These are phyloP conservation scores for Pinctada fucata DNA, from an alignment of 2,888 invertebrate genomes.

Conservation along the genomic window DNA sequence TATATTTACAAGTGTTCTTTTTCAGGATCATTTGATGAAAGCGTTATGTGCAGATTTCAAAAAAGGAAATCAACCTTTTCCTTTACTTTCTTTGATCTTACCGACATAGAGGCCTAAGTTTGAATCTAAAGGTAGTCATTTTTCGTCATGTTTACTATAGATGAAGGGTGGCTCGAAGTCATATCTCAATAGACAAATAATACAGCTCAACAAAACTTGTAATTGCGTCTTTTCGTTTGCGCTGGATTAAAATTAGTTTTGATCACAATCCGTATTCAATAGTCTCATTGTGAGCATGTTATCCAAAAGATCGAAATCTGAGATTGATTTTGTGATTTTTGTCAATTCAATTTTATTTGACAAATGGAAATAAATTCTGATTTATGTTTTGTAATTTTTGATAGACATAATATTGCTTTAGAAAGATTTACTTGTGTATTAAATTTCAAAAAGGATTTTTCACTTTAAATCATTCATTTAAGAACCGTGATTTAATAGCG, in stretches of 20 bases:
- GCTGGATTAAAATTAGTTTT: neutral
- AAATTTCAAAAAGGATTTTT: neutral
- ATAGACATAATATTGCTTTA: constrained; percentile 2
- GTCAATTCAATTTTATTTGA: constrained; percentile 1
- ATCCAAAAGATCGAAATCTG: neutral
- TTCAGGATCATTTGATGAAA: neutral
- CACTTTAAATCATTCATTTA: neutral
- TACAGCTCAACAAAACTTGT: neutral
- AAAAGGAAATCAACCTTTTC: neutral
- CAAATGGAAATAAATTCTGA: neutral
- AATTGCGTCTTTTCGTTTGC: neutral
- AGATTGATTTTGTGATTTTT: constrained; percentile 4
- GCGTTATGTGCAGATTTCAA: neutral
- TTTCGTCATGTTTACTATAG: neutral
- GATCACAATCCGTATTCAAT: neutral
- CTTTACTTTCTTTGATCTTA: neutral
- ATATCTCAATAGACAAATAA: neutral
- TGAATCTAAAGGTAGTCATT: neutral
- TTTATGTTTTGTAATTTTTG: constrained; percentile 2
- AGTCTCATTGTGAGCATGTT: neutral
- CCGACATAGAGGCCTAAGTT: neutral
- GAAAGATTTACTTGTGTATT: neutral
- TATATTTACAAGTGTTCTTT: neutral
- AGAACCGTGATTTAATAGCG: neutral
- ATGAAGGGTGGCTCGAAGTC: neutral